These are phyloP conservation scores for Heliconius sara DNA, from an alignment of 2,888 invertebrate species.

Conservation along the genomic window DNA sequence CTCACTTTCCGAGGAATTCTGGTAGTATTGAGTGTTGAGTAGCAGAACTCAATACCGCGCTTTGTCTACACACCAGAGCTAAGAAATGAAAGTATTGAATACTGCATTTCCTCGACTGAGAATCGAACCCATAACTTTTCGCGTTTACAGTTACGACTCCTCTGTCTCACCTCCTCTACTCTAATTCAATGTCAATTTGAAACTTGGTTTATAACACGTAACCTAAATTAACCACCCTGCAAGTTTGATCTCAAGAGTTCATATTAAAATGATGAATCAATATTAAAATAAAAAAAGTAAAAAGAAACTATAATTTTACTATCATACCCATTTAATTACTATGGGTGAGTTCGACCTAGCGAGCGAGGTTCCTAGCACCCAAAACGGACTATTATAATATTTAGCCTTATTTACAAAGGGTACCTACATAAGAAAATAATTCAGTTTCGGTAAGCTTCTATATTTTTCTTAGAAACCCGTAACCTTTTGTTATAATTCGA, in stretches of 20 bases:
- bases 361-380: no score
- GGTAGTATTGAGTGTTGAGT: no score
- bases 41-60: no score
- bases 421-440: background rate
- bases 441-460: background rate
- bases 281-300: background rate
- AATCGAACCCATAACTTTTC: no score
- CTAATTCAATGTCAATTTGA: no score
- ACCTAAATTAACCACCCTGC: background rate
- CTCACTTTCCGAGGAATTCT: no score
- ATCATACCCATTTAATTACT: background rate
- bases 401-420: background rate
- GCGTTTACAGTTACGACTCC: no score
- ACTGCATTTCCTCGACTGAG: no score
- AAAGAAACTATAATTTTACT: background rate
- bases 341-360: background rate
- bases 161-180: no score
- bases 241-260: slow-evolving; percentile 1
- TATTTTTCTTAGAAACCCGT: background rate
- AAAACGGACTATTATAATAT: background rate
- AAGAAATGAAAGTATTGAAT: no score
- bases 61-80: no score
- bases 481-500: slow-evolving; percentile 13
- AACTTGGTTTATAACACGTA: slow-evolving; percentile 8
- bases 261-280: slow-evolving; percentile 1